Base-by-base conservation (phyloP, 2,797 vertebrate species). In the Sciurus carolinensis region DNA sequence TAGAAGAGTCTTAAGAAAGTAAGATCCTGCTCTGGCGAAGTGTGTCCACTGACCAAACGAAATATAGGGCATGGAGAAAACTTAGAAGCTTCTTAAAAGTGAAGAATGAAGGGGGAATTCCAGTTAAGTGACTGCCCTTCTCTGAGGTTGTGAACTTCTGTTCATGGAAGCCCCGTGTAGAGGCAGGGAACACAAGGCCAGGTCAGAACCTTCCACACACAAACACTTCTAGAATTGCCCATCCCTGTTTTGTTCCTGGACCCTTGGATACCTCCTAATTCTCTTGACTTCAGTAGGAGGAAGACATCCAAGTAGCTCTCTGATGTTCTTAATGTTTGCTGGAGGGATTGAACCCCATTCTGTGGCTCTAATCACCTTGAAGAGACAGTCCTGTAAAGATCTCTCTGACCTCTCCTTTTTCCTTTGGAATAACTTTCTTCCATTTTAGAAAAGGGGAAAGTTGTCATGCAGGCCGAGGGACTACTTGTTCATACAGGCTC, bases 1-100 rank as follows among this genome's bases (percentile, higher is more conserved):
- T 24, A 83, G 73, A 30, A 96, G 67, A 88, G 36, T 90, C 69
- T 67, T 54, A 96, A 88, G 82, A 75, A 82, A 59, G 57, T 89
- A 59, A 71, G 57, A 42, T 82, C 64, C 86, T 83, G 42, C 84
- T 66, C 69, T 42, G n/a, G 75, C 26, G 57, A 91, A 83, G 44
- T 76, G 75, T 36, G 39, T n/a, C 91, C 54, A 85, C 3, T 59
- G 59, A 81, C 54, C 80, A 90, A 88, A 80, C 39, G 33, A 39
- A 90, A 79, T 26, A 91, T 3, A 90, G 62, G 36, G 26, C n/a
- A 86, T 59, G 67, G 15, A 73, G 75, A 76, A 87, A 75, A 72
- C 30, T n/a, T 18, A 79, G 76, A 33, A 33, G 13, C 22, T 36
- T 88, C 62, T 42, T 85, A 75, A 62, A 88, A 39, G 11, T 76